Base-by-base conservation (phyloP, 2,888 invertebrate species). In the Euzetes globulus region DNA sequence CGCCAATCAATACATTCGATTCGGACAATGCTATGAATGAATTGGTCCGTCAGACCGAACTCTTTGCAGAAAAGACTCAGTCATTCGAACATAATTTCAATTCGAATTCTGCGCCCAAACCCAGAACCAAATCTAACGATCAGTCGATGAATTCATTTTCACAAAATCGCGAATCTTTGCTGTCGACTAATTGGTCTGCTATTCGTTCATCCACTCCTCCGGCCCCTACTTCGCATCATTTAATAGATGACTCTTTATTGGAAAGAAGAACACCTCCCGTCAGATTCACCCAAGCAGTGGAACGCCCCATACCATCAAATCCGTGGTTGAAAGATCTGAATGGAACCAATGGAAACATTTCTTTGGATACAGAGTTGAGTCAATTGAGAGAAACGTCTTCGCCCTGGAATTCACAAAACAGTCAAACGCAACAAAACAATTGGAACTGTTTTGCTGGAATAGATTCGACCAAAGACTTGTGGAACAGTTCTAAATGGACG, bases 1-100 rank as follows among this genome's bases (percentile, higher is more conserved):
- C 73, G 45, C 75, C 75, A 7, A 75, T 75, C 71, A 75, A 68
- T 47, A 70, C 19, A 7, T 75, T 75, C 25, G 75, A 75, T 58
- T 58, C 29, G 25, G 73, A 75, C 47, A 29, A 29, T 11, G 73
- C 75, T 50, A 75, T 75, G 75, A 75, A 73, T 45, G 47, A 72
- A 19, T 50, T 75, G 27, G 73, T 75, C 6, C 47, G 70, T 29
- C 75, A 75, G 37, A 75, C 75, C 0, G 75, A 75, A 72, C 41
- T 29, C 22, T 75, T 75, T 33, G 75, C 75, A 11, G 70, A 70
- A 70, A 70, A 70, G 22, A 25, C 37, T 19, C 41, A 22, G 11
- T 15, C 70, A 11, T 70, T 70, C 3, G 70, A 70, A 17, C 25
- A 70, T 3, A 70, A 70, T 2, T 29, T 65, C 2, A 17, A 5